Evolutionary conservation across 2,113 vertebrate genomes (phyloP), one percentile per base, ranked within the genome.

Genomic region (Apistogramma diplotaenia): DNA sequence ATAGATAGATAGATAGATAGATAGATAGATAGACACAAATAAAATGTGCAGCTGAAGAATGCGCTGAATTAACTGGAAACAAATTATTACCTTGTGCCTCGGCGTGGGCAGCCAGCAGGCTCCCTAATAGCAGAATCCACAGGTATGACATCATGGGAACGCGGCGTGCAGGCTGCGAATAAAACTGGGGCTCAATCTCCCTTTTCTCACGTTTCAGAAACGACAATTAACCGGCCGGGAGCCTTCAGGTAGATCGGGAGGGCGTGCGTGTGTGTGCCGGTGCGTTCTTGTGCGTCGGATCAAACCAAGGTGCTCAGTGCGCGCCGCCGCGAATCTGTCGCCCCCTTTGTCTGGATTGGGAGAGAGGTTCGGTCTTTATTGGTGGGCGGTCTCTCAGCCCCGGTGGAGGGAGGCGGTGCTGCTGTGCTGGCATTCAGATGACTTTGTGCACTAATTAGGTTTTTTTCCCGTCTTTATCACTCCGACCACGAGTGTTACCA

Each of bases 121-220:
- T 92, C 43, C 93, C 92, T 79, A 94, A 86, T 23, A 94, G 90
- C 87, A 94, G 92, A 87, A 94, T 92, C 94, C 93, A 94, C 92
- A 94, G 93, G 94, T 94, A 94, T 93, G 94, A 94, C 93, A 93
- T 94, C 91, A 93, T 92, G 81, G 87, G 87, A 92, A 94, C 90
- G 85, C 91, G 74, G 85, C 90, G 88, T 89, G 77, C 92, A 89
- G 88, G 79, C 75, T 87, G 59, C 40, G 75, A 54, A 59, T 61
- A 85, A 76, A 82, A 79, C 12, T 78, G 43, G 87, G 71, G 61
- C 49, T 83, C 67, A 15, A 27, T 65, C 23, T 78, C 12, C 29
- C 27, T 71, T 56, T 51, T n/a, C 18, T 59, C 71, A 72, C 78
- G 86, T 40, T 76, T 79, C 29, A 49, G 18, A 62, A 54, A 27